Percentiles rank a stretch among this genome's conserved stretches.
These are phyloP conservation scores for Apodemia mormo DNA, from an alignment of 2,888 invertebrate species.

Conservation along the genomic window DNA sequence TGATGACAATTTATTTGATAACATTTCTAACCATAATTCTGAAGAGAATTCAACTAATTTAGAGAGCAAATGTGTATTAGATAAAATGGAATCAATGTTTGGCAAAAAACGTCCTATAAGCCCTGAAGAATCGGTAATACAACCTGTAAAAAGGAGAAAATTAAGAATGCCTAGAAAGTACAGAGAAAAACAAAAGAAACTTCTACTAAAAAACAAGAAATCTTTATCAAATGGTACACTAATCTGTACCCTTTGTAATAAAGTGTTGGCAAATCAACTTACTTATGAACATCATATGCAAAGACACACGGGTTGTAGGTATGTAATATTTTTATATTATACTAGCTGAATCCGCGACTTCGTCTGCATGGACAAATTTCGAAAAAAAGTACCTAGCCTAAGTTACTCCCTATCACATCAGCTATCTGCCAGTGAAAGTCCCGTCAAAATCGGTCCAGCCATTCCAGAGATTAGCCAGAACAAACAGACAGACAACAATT, in stretches of 20 bases:
- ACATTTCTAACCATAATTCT: neutral
- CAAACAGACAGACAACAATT: too few species aligned
- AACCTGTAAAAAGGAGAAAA: conserved; percentile 19
- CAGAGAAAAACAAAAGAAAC: conserved; percentile 25
- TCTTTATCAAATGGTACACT: conserved; percentile 35
- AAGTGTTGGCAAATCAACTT: conserved; percentile 51
- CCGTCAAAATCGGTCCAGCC: too few species aligned
- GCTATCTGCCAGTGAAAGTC: too few species aligned
- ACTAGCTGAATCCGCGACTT: neutral
- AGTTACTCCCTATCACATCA: too few species aligned
- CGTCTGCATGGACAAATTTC: too few species aligned
- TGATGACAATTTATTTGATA: neutral
- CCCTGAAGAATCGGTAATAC: conserved; percentile 17
- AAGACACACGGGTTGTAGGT: conserved; percentile 55
- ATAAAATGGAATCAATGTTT: conserved; percentile 36
- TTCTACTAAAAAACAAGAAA: conserved; percentile 14
- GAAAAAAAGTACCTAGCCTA: too few species aligned
- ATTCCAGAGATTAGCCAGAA: too few species aligned
- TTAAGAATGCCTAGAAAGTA: conserved; percentile 24
- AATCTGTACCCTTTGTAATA: conserved; percentile 56
- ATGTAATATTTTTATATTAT: conserved; percentile 1
- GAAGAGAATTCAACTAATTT: neutral
- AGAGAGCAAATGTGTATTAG: neutral
- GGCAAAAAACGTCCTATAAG: conserved; percentile 2
- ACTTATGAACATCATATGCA: conserved; percentile 65